Conservation (phyloP, 2,888 invertebrate species). For the Lampropteryx suffumata region DNA sequence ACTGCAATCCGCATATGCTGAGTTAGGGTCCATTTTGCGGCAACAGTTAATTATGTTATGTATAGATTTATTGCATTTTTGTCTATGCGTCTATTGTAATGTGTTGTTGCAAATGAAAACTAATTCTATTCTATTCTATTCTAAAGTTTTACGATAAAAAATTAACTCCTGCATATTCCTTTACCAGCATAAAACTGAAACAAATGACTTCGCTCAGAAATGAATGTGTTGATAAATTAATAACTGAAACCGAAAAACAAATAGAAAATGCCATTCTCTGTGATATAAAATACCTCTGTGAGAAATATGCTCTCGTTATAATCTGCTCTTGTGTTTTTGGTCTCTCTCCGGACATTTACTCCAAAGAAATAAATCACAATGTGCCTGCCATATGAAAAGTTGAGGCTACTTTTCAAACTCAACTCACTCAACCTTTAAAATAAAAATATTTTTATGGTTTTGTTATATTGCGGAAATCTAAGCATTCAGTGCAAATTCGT, state of each 20-base stretch:
- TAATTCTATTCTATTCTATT: no score
- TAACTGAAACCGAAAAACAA: slow-evolving; percentile 31
- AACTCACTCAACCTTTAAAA: slow-evolving; percentile 8
- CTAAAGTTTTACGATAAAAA: slow-evolving; percentile 45
- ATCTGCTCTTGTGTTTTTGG: slow-evolving; percentile 24
- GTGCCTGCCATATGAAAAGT: no score
- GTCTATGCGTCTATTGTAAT: no score
- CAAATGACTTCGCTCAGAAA: slow-evolving; percentile 50
- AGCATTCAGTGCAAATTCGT: slow-evolving; percentile 10
- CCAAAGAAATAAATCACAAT: slow-evolving; percentile 13
- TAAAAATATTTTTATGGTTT: slow-evolving; percentile 9
- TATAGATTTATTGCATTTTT: no score
- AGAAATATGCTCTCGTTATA: slow-evolving; percentile 17
- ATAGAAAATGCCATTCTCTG: slow-evolving; percentile 5
- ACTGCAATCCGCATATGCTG: no score
- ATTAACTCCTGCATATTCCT: slow-evolving; percentile 50
- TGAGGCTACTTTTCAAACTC: slow-evolving; percentile 12
- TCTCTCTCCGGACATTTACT: slow-evolving; percentile 17
- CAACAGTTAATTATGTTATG: no score
- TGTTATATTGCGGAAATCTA: slow-evolving; percentile 17
- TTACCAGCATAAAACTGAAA: slow-evolving; percentile 46
- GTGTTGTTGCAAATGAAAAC: no score
- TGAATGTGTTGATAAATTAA: slow-evolving; percentile 39
- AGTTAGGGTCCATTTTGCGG: no score
- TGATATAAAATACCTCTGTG: slow-evolving; percentile 14